These are phyloP conservation scores for Bellardia bayeri DNA, from an alignment of 2,888 invertebrate genomes.

Conservation along the genomic window DNA sequence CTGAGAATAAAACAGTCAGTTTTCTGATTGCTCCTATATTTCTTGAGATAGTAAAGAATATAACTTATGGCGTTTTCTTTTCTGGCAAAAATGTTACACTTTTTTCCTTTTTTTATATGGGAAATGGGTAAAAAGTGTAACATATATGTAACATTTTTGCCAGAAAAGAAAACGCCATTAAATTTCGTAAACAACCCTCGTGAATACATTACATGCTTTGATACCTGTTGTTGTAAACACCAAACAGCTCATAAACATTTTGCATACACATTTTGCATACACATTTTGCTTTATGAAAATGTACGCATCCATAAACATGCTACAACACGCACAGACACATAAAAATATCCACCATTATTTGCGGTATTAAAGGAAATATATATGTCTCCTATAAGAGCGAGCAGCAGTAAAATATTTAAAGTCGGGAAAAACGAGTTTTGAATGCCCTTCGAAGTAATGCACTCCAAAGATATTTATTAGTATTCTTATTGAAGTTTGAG, in stretches of 20 bases:
- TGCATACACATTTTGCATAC: constrained; percentile 59
- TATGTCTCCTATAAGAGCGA: constrained; percentile 11
- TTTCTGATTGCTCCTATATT: too few relatives aligned
- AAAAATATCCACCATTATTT: constrained; percentile 38
- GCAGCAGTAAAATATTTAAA: neutral
- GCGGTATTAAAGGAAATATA: constrained; percentile 27
- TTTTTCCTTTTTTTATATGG: too few relatives aligned
- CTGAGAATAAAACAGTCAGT: too few relatives aligned
- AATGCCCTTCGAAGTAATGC: neutral
- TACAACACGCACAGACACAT: constrained; percentile 26
- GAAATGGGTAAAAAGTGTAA: too few relatives aligned
- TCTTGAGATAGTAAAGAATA: too few relatives aligned
- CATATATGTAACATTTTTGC: too few relatives aligned
- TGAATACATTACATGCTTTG: constrained; percentile 27
- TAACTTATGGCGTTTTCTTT: too few relatives aligned
- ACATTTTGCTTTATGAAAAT: constrained; percentile 67
- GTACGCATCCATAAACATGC: constrained; percentile 58
- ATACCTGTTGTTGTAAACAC: constrained; percentile 63
- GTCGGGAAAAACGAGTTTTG: neutral
- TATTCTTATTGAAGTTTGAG: neutral
- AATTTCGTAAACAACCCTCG: constrained; percentile 17
- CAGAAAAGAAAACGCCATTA: too few relatives aligned
- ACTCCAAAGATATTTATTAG: neutral
- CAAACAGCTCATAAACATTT: constrained; percentile 64
- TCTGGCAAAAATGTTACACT: too few relatives aligned